These are phyloP conservation scores for Heterotis niloticus DNA, from an alignment of 2,113 vertebrate species.

Conservation along the genomic window DNA sequence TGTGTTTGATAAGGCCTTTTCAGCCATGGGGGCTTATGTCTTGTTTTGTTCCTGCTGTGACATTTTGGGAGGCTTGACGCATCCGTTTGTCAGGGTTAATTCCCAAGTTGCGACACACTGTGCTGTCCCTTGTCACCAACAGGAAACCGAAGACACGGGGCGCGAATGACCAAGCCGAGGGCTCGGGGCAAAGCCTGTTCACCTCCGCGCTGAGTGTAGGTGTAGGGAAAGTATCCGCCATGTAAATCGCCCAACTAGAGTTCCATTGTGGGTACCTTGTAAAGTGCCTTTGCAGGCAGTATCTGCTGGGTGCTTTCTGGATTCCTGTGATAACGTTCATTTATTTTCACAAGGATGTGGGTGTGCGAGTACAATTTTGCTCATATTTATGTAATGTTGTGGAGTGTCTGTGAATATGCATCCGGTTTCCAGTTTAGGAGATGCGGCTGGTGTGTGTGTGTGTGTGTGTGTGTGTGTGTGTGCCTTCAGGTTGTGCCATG, in stretches of 20 bases:
- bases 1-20: too few relatives aligned
- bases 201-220: not conserved
- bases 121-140: too few relatives aligned
- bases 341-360: not conserved
- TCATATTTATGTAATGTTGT: not conserved
- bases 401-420: not conserved
- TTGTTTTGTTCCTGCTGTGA: too few relatives aligned
- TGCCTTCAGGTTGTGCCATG: not conserved
- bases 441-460: not conserved
- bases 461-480: too few relatives aligned
- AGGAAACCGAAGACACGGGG: too few relatives aligned
- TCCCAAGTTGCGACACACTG: too few relatives aligned
- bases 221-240: not conserved
- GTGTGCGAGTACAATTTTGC: not conserved
- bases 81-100: too few relatives aligned
- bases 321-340: not conserved
- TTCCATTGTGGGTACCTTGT: not conserved
- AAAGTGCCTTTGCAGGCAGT: not conserved
- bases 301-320: not conserved
- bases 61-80: too few relatives aligned
- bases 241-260: too few relatives aligned
- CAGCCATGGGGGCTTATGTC: too few relatives aligned
- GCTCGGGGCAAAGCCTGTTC: too few relatives aligned
- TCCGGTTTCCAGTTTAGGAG: not conserved
- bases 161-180: too few relatives aligned